Percentiles rank a stretch among this genome's conserved stretches.
Conservation (phyloP, 2,797 vertebrate genomes). For the Gymnopithys bicolor region DNA sequence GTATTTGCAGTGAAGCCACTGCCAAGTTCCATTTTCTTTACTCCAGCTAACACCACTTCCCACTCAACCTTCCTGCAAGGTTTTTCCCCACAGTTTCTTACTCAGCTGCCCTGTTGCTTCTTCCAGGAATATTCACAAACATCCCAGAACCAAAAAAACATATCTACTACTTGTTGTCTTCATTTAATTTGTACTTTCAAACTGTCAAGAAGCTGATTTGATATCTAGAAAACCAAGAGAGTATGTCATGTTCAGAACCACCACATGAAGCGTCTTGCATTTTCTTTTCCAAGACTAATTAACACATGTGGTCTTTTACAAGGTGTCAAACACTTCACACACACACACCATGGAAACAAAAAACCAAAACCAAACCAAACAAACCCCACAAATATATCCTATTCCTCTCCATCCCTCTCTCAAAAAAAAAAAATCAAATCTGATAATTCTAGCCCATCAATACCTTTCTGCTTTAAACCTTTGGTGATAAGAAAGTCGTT, state of each 20-base stretch:
- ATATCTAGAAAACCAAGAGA: neutral
- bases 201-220: neutral
- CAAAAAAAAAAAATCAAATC: neutral
- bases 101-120: neutral
- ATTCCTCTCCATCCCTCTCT: neutral
- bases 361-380: neutral
- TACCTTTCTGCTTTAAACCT: neutral
- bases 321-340: neutral
- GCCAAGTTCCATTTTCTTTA: neutral
- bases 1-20: neutral
- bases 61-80: neutral
- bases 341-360: neutral
- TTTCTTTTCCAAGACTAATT: neutral
- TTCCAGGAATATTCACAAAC: neutral
- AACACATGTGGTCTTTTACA: neutral
- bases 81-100: neutral
- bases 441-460: neutral
- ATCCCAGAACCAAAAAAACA: neutral
- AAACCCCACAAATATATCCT: neutral
- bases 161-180: neutral
- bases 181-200: neutral
- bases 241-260: neutral
- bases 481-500: neutral
- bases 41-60: neutral
- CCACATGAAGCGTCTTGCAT: neutral